Conservation (phyloP, 2,797 vertebrate species). For the Craterocephalus amniculus region DNA sequence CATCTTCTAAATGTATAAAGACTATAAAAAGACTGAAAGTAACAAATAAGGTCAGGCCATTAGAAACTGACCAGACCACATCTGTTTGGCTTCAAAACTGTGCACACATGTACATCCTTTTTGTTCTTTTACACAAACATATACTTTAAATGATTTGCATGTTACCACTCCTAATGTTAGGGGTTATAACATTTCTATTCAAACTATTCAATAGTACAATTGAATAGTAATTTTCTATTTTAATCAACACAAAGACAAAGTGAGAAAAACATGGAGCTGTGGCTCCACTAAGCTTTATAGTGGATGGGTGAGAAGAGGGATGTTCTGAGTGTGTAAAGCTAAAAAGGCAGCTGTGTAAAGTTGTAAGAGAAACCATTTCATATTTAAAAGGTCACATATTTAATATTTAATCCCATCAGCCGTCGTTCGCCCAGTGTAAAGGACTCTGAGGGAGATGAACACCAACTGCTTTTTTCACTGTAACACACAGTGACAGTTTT, state of each 20-base stretch:
- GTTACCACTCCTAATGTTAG: too few relatives aligned
- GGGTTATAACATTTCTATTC: too few relatives aligned
- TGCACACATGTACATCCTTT: background rate
- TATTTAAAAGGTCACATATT: constrained; percentile 62
- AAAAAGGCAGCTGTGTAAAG: constrained; percentile 11
- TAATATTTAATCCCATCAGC: constrained; percentile 63
- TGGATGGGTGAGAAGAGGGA: background rate
- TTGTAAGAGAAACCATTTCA: constrained; percentile 16
- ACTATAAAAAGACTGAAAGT: background rate
- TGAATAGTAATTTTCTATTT: background rate
- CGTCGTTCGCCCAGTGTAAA: constrained; percentile 43
- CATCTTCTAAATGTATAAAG: too few relatives aligned
- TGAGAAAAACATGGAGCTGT: background rate
- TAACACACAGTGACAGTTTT: background rate
- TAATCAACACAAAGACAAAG: background rate
- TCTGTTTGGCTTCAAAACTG: background rate
- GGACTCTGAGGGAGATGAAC: constrained; percentile 32
- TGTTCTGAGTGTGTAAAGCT: background rate
- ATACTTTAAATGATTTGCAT: too few relatives aligned
- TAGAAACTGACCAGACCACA: background rate
- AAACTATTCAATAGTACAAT: background rate
- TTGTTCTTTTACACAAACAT: constrained; percentile 10
- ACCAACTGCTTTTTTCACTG: constrained; percentile 5
- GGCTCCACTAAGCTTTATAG: background rate
- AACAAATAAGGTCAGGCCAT: background rate